Percentiles rank a stretch among this genome's conserved stretches.
phyloP scores from a whole-genome alignment of 2,888 invertebrate genomes.

The Synergus umbraculus region DNA sequence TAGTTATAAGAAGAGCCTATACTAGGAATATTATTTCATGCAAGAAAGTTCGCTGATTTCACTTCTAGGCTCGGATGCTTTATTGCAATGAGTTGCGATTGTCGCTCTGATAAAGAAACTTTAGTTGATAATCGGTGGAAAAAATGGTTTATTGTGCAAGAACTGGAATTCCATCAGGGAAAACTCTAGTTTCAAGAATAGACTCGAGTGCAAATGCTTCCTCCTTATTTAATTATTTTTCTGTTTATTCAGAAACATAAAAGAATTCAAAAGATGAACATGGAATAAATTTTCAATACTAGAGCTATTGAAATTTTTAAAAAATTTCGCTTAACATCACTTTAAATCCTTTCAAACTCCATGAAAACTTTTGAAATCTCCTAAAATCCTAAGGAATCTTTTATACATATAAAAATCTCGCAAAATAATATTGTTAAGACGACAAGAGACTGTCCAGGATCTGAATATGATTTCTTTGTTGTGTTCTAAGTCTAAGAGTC shows the following conservation, averaged over 20 bases:
- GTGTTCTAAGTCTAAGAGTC: neutral
- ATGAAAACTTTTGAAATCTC: too few species aligned
- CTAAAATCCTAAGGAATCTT: too few species aligned
- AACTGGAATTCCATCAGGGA: slow-evolving; percentile 20
- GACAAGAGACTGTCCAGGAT: neutral
- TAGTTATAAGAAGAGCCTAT: slow-evolving; percentile 12
- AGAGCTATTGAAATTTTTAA: too few species aligned
- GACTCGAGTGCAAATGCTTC: neutral
- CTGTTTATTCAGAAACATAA: too few species aligned
- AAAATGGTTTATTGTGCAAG: slow-evolving; percentile 28
- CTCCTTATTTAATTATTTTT: neutral
- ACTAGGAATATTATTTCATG: slow-evolving; percentile 31
- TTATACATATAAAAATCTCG: too few species aligned
- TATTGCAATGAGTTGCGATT: slow-evolving; percentile 27
- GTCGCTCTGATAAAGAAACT: slow-evolving; percentile 21
- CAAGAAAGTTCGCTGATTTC: slow-evolving; percentile 46
- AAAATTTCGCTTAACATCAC: too few species aligned
- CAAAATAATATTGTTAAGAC: too few species aligned
- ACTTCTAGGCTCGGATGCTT: slow-evolving; percentile 36
- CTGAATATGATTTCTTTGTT: neutral
- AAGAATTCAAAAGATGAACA: too few species aligned
- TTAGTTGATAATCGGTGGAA: slow-evolving; percentile 20
- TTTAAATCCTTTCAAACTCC: too few species aligned
- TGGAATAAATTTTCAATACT: too few species aligned
- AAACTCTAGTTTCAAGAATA: neutral